Percentiles rank a stretch among this genome's conserved stretches.
Evolutionary conservation across 2,113 vertebrate genomes (phyloP).

Genomic region (Pimephales promelas): DNA sequence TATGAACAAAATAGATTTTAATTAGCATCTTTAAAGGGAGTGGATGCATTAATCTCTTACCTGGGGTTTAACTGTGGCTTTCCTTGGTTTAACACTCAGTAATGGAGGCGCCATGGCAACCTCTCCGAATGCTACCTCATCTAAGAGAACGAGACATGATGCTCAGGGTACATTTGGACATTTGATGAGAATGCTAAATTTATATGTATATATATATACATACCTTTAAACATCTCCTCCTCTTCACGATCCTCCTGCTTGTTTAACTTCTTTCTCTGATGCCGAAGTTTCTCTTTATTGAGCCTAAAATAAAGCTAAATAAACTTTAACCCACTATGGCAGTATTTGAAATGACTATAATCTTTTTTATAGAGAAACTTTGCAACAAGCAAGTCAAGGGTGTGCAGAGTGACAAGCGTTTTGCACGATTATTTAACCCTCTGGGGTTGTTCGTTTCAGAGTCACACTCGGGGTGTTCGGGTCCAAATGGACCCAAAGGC

Average conservation of each 20-base stretch:
- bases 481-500: no score
- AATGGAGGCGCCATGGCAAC: constrained; percentile 84
- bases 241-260: constrained; percentile 74
- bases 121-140: constrained; percentile 86
- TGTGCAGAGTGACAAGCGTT: not conserved
- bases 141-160: constrained; percentile 64
- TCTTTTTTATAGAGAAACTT: not conserved
- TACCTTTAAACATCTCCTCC: constrained; percentile 83
- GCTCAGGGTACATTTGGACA: not conserved
- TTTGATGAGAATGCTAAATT: not conserved
- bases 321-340: not conserved
- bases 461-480: no score
- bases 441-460: no score
- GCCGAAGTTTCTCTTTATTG: constrained; percentile 74
- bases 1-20: not conserved
- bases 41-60: constrained; percentile 64
- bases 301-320: constrained; percentile 70
- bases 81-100: constrained; percentile 82
- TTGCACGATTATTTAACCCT: not conserved
- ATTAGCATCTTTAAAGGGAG: not conserved
- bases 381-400: not conserved
- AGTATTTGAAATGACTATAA: not conserved
- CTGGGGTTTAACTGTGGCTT: constrained; percentile 63
- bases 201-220: constrained; percentile 52
- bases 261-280: constrained; percentile 77